phyloP scores from a whole-genome alignment of 1,140 invertebrate genomes.

The Episyrphus balteatus region DNA sequence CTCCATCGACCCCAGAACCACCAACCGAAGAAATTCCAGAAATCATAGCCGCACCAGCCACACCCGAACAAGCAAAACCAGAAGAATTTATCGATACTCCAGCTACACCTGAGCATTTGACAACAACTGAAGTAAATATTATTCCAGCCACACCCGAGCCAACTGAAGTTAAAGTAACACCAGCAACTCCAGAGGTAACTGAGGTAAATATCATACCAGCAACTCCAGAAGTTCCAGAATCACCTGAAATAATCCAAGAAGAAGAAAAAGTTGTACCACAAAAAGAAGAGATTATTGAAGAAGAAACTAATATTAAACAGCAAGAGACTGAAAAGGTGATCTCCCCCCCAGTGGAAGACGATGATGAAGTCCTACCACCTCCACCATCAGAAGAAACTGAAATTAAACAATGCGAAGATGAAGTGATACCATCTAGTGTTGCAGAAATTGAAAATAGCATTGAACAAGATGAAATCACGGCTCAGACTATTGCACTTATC shows the following conservation, averaged over 20 bases:
- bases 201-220: too few species aligned
- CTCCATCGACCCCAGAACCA: not conserved
- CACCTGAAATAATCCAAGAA: not conserved
- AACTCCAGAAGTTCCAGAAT: too few species aligned
- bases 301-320: not conserved
- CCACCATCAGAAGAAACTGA: not conserved
- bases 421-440: not conserved
- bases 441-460: not conserved
- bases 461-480: not conserved
- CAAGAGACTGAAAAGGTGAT: not conserved
- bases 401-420: not conserved
- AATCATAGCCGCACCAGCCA: not conserved
- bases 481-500: too few species aligned
- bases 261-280: not conserved
- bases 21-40: not conserved
- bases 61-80: too few species aligned
- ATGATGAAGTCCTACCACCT: not conserved
- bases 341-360: not conserved
- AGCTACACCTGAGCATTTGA: too few species aligned
- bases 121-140: too few species aligned
- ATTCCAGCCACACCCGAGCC: too few species aligned
- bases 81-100: too few species aligned
- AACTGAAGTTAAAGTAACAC: too few species aligned
- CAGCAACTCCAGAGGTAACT: too few species aligned
- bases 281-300: not conserved